Evolutionary conservation across 2,797 vertebrate genomes (phyloP).

Genomic region (Muraenolepis orangiensis): DNA sequence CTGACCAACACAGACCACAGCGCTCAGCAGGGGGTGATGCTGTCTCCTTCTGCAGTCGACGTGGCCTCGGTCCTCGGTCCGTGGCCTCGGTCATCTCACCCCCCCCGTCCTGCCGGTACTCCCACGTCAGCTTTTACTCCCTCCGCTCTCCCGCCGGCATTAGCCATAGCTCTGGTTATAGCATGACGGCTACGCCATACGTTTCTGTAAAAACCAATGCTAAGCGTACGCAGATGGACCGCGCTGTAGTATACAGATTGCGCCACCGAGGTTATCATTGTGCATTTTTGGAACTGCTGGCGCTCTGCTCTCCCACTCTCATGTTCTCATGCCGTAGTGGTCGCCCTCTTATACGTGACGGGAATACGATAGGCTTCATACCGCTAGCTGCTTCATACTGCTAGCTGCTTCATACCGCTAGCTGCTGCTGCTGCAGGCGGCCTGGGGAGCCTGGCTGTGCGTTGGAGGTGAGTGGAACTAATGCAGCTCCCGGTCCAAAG

Average conservation of each 20-base stretch:
- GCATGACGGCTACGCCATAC: slow-evolving; percentile 45
- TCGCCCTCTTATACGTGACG: slow-evolving; percentile 21
- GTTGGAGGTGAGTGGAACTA: slow-evolving; percentile 55
- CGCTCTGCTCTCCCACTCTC: slow-evolving; percentile 18
- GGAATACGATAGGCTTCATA: slow-evolving; percentile 32
- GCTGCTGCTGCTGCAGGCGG: no score
- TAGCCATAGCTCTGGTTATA: slow-evolving; percentile 48
- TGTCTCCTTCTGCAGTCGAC: slow-evolving; percentile 48
- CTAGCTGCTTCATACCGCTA: slow-evolving; percentile 30
- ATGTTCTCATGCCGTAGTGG: slow-evolving; percentile 35
- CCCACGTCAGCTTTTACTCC: slow-evolving; percentile 48
- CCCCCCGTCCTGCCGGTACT: slow-evolving; percentile 39
- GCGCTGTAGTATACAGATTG: slow-evolving; percentile 26
- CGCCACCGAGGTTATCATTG: slow-evolving; percentile 21
- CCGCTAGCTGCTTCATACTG: slow-evolving; percentile 24
- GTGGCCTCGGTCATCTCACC: no score
- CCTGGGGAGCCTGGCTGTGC: slow-evolving; percentile 36
- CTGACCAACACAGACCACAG: slow-evolving; percentile 68
- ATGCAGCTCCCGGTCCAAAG: slow-evolving; percentile 48
- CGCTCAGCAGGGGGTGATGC: slow-evolving; percentile 59
- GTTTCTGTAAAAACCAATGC: slow-evolving; percentile 26
- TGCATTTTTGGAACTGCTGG: slow-evolving; percentile 24
- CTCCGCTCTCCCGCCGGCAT: slow-evolving; percentile 32
- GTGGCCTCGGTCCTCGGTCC: slow-evolving; percentile 43
- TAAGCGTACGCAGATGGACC: slow-evolving; percentile 53